A percentile compares a stretch with the other conserved stretches of the same genome.
Evolutionary conservation across 2,113 vertebrate genomes (phyloP).

Genomic region (Halcyon senegalensis): DNA sequence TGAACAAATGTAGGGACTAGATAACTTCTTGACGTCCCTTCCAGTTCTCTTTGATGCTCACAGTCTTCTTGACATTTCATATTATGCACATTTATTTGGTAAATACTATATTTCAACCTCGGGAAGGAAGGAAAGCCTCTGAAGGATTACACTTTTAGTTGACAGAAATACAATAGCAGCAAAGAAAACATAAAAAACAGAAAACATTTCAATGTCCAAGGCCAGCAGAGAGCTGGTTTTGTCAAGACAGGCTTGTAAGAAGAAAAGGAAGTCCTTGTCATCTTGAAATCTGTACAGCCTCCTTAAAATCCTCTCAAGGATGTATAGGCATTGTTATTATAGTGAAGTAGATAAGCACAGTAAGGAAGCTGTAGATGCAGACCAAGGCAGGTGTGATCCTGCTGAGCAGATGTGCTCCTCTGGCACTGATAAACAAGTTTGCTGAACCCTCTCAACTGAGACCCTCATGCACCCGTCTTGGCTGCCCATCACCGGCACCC

Average conservation of each 20-base stretch:
- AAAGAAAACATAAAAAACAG: background rate
- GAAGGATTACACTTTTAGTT: background rate
- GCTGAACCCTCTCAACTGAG: background rate
- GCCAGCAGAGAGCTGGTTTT: constrained; percentile 15
- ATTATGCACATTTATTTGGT: background rate
- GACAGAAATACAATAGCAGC: constrained; percentile 5
- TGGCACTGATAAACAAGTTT: background rate
- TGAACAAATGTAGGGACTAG: background rate
- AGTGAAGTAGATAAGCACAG: fast-evolving
- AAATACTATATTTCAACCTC: background rate
- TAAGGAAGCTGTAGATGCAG: background rate
- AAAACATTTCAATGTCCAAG: background rate
- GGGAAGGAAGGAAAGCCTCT: background rate
- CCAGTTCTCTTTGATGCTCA: background rate
- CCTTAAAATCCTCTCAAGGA: background rate
- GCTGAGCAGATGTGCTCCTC: background rate
- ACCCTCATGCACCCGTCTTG: background rate
- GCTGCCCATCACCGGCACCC: background rate
- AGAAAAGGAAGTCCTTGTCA: background rate
- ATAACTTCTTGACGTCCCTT: background rate
- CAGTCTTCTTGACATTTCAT: background rate
- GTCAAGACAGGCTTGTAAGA: background rate
- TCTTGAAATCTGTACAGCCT: background rate
- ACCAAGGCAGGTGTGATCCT: background rate
- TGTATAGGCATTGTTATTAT: background rate